Percentiles rank a stretch among this genome's conserved stretches.
Conservation (phyloP, 2,797 vertebrate genomes). For the Notamacropus eugenii region DNA sequence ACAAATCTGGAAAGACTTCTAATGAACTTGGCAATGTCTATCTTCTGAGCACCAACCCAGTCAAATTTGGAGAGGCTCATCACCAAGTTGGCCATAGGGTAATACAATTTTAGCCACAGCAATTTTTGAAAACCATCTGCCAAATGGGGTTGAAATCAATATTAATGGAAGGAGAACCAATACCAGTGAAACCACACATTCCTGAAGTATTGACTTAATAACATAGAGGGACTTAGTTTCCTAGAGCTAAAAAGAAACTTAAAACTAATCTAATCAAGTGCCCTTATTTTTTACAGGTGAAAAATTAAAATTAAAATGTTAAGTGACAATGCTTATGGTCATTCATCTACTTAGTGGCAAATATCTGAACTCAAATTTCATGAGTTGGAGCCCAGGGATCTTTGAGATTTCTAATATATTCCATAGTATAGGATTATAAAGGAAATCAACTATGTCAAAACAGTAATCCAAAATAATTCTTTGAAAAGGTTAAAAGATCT, state of each 20-base stretch:
- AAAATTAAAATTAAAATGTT: neutral
- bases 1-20: neutral
- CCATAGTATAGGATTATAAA: neutral
- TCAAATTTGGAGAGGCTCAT: neutral
- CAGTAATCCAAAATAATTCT: neutral
- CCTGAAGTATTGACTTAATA: neutral
- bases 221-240: neutral
- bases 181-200: neutral
- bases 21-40: neutral
- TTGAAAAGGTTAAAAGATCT: neutral
- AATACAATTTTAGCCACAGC: too few species aligned
- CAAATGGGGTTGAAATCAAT: neutral
- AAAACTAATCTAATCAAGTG: neutral
- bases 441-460: neutral
- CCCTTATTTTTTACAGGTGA: neutral
- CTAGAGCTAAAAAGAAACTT: neutral
- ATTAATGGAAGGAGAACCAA: neutral
- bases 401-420: neutral
- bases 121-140: neutral
- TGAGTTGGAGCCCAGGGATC: neutral
- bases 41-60: neutral
- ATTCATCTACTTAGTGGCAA: neutral
- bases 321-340: neutral
- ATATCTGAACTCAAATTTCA: neutral
- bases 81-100: neutral